Evolutionary conservation across 2,113 vertebrate species (phyloP).

Genomic region (Sus scrofa): DNA sequence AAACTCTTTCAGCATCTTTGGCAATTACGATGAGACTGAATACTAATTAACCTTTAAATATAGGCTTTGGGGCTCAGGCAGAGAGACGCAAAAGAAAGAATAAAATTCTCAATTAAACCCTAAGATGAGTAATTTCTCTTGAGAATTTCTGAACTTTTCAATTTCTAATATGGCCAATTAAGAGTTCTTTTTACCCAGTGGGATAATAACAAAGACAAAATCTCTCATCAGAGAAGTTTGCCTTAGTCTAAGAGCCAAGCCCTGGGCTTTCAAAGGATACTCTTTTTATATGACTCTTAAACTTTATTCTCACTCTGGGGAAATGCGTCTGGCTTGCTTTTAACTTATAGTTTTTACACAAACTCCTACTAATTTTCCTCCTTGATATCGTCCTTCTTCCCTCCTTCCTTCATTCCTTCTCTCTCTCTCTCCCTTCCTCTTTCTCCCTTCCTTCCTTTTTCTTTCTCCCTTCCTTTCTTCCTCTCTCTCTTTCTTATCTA

Average conservation of each 20-base stretch:
- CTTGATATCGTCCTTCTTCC: neutral
- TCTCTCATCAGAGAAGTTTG: neutral
- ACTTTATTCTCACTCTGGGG: slow-evolving; percentile 9
- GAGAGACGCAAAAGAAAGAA: slow-evolving; percentile 34
- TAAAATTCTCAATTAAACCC: slow-evolving; percentile 71
- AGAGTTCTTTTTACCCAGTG: slow-evolving; percentile 28
- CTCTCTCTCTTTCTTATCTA: neutral
- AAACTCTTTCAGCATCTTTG: slow-evolving; percentile 20
- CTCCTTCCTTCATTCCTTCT: neutral
- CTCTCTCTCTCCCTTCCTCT: neutral
- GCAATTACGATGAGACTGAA: slow-evolving; percentile 51
- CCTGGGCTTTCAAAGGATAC: neutral
- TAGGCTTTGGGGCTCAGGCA: slow-evolving; percentile 21
- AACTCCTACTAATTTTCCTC: neutral
- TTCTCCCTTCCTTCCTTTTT: no score
- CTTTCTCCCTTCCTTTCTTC: no score
- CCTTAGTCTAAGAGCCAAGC: neutral
- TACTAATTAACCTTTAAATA: slow-evolving; percentile 73
- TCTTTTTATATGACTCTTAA: neutral
- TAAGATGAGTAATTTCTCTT: slow-evolving; percentile 67
- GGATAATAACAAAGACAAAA: slow-evolving; percentile 1
- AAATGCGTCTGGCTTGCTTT: neutral
- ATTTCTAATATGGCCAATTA: slow-evolving; percentile 63
- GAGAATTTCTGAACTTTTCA: slow-evolving; percentile 66
- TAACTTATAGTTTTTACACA: neutral